Evolutionary conservation across 2,888 invertebrate genomes (phyloP).

Genomic region (Drosophila borealis): DNA sequence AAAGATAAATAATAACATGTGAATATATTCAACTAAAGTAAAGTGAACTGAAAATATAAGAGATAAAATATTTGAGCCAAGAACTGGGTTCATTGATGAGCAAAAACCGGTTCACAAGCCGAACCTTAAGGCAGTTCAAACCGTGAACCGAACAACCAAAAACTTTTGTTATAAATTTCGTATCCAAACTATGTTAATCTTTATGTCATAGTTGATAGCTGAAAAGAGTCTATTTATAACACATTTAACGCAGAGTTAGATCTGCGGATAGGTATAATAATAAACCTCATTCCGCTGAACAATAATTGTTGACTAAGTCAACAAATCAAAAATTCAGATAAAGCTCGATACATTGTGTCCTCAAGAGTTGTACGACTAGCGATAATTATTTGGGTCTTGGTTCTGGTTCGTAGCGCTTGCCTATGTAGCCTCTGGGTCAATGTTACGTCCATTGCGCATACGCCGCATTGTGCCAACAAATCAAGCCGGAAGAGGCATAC

Average conservation of each 20-base stretch:
- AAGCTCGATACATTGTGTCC: not conserved
- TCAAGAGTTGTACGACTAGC: not conserved
- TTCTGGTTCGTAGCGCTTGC: constrained; percentile 12
- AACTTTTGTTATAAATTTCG: not conserved
- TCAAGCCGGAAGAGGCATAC: constrained; percentile 53
- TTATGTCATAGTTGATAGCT: not conserved
- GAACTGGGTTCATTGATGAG: no score
- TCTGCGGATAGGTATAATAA: constrained; percentile 2
- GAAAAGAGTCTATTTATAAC: not conserved
- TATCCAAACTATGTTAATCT: not conserved
- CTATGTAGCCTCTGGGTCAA: constrained; percentile 34
- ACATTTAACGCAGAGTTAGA: not conserved
- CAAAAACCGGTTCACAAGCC: no score
- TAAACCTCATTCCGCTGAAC: not conserved
- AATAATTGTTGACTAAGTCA: not conserved
- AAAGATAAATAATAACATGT: no score
- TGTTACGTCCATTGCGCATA: constrained; percentile 42
- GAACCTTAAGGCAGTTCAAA: no score
- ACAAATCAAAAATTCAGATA: constrained; percentile 15
- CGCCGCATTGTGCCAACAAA: constrained; percentile 39
- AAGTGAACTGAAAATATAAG: no score
- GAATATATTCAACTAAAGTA: no score
- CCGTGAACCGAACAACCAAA: no score
- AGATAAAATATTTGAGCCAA: no score
- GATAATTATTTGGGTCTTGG: not conserved